Conservation (phyloP, 1,140 invertebrate species). For the Kradibia gibbosae region DNA sequence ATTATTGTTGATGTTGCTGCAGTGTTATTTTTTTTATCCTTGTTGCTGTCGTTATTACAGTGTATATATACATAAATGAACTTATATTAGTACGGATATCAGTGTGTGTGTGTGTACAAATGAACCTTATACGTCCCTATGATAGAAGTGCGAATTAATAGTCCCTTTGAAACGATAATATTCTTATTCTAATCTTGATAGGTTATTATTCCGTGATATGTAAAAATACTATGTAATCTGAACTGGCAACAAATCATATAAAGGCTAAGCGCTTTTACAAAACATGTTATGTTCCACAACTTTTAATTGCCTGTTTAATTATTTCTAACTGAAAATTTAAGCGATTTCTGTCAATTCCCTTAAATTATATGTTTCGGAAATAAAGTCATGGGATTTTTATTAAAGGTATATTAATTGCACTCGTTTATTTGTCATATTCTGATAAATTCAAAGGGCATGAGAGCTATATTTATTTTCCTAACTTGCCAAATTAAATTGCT, state of each 20-base stretch:
- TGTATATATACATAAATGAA: too few relatives aligned
- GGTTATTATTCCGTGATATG: not conserved
- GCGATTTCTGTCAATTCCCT: not conserved
- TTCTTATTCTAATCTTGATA: slow-evolving; percentile 28
- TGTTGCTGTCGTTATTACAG: too few relatives aligned
- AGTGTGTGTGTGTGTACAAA: too few relatives aligned
- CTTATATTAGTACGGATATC: too few relatives aligned
- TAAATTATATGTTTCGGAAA: not conserved
- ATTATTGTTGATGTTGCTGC: too few relatives aligned
- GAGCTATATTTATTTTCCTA: not conserved
- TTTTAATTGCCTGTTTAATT: slow-evolving; percentile 9
- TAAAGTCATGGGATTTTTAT: not conserved
- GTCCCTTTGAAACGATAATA: not conserved
- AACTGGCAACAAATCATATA: slow-evolving; percentile 6
- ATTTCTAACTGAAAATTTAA: not conserved
- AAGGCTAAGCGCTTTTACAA: slow-evolving; percentile 8
- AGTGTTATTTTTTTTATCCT: too few relatives aligned
- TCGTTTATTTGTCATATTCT: not conserved
- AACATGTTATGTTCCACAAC: not conserved
- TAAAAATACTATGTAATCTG: slow-evolving; percentile 14
- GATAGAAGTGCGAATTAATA: too few relatives aligned
- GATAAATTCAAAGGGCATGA: not conserved
- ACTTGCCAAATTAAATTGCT: too few relatives aligned
- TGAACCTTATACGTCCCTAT: too few relatives aligned
- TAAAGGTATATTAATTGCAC: not conserved